Percentiles rank a stretch among this genome's conserved stretches.
phyloP scores from a whole-genome alignment of 2,888 invertebrate species.

The Peribatodes rhomboidaria region DNA sequence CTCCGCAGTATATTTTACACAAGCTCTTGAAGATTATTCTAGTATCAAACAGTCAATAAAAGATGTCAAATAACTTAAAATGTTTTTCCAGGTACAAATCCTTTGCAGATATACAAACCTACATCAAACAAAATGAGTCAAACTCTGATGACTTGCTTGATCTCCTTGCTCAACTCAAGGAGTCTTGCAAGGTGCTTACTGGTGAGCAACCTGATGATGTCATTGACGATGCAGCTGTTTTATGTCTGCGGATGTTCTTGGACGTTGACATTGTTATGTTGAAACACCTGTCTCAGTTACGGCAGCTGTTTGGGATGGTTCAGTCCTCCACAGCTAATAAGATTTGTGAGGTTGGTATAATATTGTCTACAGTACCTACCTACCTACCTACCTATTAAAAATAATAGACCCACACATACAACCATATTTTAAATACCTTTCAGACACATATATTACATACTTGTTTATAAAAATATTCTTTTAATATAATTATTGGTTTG shows the following conservation, averaged over 20 bases:
- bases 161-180: slow-evolving; percentile 64
- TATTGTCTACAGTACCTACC: not conserved
- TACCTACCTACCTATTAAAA: not conserved
- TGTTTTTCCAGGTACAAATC: slow-evolving; percentile 73
- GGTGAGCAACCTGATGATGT: slow-evolving; percentile 87
- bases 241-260: slow-evolving; percentile 87
- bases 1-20: too few species aligned
- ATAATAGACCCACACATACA: too few species aligned
- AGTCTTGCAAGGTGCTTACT: slow-evolving; percentile 72
- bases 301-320: slow-evolving; percentile 87
- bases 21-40: too few species aligned
- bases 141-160: slow-evolving; percentile 67
- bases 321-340: slow-evolving; percentile 83
- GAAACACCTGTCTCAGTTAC: slow-evolving; percentile 85
- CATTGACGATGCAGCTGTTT: slow-evolving; percentile 88
- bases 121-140: slow-evolving; percentile 72
- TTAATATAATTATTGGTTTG: too few species aligned
- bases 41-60: too few species aligned
- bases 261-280: slow-evolving; percentile 86
- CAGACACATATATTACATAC: too few species aligned
- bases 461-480: too few species aligned
- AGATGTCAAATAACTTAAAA: not conserved
- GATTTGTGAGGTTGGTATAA: slow-evolving; percentile 83
- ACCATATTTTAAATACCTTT: too few species aligned
- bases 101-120: slow-evolving; percentile 80